Conservation (phyloP, 2,888 invertebrate genomes). For the Chironomus riparius region DNA sequence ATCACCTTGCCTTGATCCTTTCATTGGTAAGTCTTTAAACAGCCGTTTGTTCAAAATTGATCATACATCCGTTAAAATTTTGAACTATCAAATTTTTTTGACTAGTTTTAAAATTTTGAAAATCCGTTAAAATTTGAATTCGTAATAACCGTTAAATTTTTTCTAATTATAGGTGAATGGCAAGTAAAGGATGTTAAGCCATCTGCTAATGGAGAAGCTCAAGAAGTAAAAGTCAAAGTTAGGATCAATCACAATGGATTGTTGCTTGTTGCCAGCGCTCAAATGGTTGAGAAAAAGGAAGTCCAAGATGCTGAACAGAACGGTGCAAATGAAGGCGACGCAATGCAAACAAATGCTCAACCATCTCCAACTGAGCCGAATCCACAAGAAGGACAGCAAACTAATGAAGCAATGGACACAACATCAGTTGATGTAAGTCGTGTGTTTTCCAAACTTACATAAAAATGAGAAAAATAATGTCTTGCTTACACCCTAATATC, state of each 20-base stretch:
- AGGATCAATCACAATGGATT: constrained; percentile 90
- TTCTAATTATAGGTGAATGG: constrained; percentile 54
- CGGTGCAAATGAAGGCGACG: constrained; percentile 35
- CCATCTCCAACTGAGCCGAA: neutral
- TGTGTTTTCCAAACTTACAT: neutral
- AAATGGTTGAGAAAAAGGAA: constrained; percentile 67
- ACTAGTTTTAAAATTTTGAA: too few species aligned
- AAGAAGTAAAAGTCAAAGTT: constrained; percentile 93
- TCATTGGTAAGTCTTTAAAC: constrained; percentile 77
- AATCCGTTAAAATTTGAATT: neutral
- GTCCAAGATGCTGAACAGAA: constrained; percentile 33
- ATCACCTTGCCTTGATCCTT: constrained; percentile 65
- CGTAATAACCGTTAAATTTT: neutral
- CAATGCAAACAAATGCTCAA: constrained; percentile 29
- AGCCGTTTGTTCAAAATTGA: too few species aligned
- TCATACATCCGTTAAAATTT: too few species aligned
- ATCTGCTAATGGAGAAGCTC: constrained; percentile 78
- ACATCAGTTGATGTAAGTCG: constrained; percentile 12
- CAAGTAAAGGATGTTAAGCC: constrained; percentile 75
- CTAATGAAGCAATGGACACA: constrained; percentile 17
- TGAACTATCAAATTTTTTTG: too few species aligned
- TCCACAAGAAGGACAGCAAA: neutral
- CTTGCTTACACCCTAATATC: neutral
- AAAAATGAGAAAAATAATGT: neutral
- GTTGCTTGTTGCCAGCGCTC: constrained; percentile 77